Percentiles rank a stretch among this genome's conserved stretches.
phyloP scores from a whole-genome alignment of 1,140 invertebrate genomes.

The Aphelenchoides fujianensis region DNA sequence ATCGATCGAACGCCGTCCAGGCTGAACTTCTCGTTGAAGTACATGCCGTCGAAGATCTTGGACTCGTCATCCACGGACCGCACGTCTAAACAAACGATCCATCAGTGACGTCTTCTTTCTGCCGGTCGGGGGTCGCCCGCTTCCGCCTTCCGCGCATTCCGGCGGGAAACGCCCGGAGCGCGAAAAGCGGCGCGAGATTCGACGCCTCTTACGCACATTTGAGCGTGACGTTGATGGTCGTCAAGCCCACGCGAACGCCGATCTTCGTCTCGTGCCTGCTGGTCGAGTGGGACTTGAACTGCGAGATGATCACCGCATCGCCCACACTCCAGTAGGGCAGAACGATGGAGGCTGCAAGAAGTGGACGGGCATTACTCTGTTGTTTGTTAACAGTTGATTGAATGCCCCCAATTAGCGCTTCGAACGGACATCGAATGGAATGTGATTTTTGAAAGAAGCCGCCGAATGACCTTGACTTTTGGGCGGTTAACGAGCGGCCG shows the following conservation, averaged over 20 bases:
- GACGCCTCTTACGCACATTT: slow-evolving; percentile 79
- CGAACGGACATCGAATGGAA: not conserved
- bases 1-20: slow-evolving; percentile 69
- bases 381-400: slow-evolving; percentile 13
- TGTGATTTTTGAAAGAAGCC: not conserved
- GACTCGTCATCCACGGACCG: slow-evolving; percentile 9
- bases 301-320: slow-evolving; percentile 76
- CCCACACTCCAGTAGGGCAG: slow-evolving; percentile 81
- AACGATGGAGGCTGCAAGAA: slow-evolving; percentile 38
- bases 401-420: not conserved
- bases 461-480: not conserved
- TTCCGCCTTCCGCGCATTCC: no score
- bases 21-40: slow-evolving; percentile 69
- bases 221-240: slow-evolving; percentile 90
- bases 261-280: slow-evolving; percentile 82
- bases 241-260: slow-evolving; percentile 84
- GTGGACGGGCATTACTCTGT: slow-evolving; percentile 9
- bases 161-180: no score
- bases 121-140: no score
- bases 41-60: slow-evolving; percentile 41
- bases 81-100: slow-evolving; percentile 65
- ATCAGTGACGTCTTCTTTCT: slow-evolving; percentile 11
- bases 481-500: not conserved
- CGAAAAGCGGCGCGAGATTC: no score
- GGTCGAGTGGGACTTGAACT: slow-evolving; percentile 85